Percentiles rank a stretch among this genome's conserved stretches.
Conservation (phyloP, 2,113 vertebrate species). For the Odocoileus hemionus region DNA sequence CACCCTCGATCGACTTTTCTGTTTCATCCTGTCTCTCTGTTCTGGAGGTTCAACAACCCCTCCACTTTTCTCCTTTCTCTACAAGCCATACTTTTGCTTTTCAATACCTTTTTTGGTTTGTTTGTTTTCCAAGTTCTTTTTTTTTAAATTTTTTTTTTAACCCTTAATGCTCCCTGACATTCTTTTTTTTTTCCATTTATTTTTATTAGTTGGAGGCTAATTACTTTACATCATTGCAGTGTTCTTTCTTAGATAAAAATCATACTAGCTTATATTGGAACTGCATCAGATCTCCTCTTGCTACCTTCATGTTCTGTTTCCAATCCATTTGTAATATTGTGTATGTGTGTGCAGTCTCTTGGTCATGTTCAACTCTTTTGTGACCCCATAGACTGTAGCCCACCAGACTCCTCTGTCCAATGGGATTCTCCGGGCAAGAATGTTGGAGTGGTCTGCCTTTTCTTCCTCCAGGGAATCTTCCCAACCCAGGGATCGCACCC, state of each 20-base stretch:
- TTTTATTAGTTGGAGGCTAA: no score
- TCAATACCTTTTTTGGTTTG: not conserved
- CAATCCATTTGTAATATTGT: not conserved
- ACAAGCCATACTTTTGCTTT: not conserved
- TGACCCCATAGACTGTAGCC: not conserved
- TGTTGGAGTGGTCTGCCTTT: not conserved
- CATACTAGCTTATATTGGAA: not conserved
- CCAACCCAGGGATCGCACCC: accelerated
- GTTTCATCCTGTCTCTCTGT: not conserved
- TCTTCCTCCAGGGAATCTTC: not conserved
- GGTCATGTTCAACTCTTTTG: not conserved
- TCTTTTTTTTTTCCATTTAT: no score
- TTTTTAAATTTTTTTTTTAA: no score
- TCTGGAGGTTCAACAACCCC: not conserved
- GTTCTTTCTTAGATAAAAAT: not conserved
- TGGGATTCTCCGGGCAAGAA: not conserved
- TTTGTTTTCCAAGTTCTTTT: not conserved
- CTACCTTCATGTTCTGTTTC: not conserved
- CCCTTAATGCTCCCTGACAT: no score
- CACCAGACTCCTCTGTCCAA: not conserved
- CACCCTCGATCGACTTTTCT: not conserved
- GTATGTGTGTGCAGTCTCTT: not conserved
- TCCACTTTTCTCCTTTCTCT: not conserved
- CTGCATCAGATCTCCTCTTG: not conserved
- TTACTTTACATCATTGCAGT: no score